Percentiles rank a stretch among this genome's conserved stretches.
These are phyloP conservation scores for Ommatoiulus sabulosus DNA, from an alignment of 2,888 invertebrate genomes.

Conservation along the genomic window DNA sequence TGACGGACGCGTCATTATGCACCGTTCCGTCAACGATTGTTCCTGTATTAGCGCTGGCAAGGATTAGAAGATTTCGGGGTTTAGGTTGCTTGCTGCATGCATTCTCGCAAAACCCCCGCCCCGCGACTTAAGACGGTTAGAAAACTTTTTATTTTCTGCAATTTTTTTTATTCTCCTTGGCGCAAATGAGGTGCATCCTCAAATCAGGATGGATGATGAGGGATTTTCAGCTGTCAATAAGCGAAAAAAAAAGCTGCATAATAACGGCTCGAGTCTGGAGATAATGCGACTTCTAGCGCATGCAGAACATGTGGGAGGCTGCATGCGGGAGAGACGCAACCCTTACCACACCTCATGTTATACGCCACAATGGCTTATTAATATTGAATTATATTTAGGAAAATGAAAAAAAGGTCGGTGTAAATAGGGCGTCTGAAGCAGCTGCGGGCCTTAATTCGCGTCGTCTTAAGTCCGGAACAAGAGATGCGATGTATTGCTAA, in stretches of 20 bases:
- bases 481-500: too few relatives aligned
- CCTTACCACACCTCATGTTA: slow-evolving; percentile 16
- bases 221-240: slow-evolving; percentile 31
- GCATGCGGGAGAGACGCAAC: slow-evolving; percentile 10
- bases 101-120: not conserved
- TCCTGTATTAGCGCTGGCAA: slow-evolving; percentile 21
- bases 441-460: too few relatives aligned
- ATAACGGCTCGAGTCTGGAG: slow-evolving; percentile 1
- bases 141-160: not conserved
- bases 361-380: slow-evolving; percentile 30
- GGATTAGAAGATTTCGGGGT: slow-evolving; percentile 24
- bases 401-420: not conserved
- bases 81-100: not conserved
- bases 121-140: slow-evolving; percentile 20
- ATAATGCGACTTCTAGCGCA: not conserved
- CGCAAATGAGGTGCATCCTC: slow-evolving; percentile 43
- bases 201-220: slow-evolving; percentile 40
- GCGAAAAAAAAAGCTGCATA: not conserved
- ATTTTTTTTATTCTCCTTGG: not conserved
- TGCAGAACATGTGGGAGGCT: not conserved
- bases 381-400: not conserved
- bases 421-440: too few relatives aligned
- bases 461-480: too few relatives aligned
- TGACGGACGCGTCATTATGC: slow-evolving; percentile 43
- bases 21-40: slow-evolving; percentile 40